Conservation (phyloP, 2,113 vertebrate species). For the Myotis brandtii region DNA sequence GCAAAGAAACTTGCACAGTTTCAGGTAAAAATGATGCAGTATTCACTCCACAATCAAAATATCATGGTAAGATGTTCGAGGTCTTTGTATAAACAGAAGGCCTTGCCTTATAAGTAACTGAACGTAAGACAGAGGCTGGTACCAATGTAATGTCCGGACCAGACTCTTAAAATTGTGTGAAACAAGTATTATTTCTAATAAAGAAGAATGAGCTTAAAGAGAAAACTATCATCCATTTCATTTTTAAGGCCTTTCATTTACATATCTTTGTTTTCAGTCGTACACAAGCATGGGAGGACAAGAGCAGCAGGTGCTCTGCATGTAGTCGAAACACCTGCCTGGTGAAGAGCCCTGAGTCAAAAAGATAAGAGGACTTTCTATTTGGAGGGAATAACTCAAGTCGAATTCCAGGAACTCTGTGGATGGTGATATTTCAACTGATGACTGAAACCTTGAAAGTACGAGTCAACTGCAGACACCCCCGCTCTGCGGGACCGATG, state of each 20-base stretch:
- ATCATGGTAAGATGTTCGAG: conserved; percentile 60
- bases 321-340: background rate
- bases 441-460: background rate
- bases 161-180: background rate
- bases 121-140: background rate
- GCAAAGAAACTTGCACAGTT: conserved; percentile 82
- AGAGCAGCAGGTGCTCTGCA: background rate
- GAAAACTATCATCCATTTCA: background rate
- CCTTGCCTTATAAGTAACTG: background rate
- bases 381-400: background rate
- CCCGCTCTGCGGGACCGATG: background rate
- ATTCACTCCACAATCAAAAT: conserved; percentile 86
- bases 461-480: background rate
- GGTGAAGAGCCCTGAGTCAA: background rate
- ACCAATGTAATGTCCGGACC: background rate
- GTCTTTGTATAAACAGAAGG: conserved; percentile 2
- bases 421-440: background rate
- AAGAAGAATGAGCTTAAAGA: background rate
- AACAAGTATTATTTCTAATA: background rate
- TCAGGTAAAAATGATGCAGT: conserved; percentile 84
- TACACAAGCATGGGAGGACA: background rate
- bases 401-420: background rate
- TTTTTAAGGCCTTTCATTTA: background rate
- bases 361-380: background rate
- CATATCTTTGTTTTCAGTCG: background rate